These are phyloP conservation scores for Trinorchestia longiramus DNA, from an alignment of 1,140 invertebrate genomes.

Conservation along the genomic window DNA sequence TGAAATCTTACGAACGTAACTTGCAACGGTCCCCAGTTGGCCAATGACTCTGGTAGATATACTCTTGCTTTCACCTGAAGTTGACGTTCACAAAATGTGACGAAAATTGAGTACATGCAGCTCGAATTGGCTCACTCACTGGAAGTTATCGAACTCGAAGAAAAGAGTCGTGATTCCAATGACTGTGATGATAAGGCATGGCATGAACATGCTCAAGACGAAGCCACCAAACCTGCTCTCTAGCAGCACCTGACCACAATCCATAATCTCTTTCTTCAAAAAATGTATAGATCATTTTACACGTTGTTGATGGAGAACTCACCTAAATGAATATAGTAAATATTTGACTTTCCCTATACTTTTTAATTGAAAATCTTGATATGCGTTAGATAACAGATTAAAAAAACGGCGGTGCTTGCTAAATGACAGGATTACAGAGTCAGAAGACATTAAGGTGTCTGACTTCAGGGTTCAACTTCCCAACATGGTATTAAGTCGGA, in stretches of 20 bases:
- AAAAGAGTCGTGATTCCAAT: conserved; percentile 11
- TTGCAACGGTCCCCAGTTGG: too few relatives aligned
- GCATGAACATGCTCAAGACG: conserved; percentile 46
- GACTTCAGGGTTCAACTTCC: background rate
- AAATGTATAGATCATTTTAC: background rate
- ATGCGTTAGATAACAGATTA: too few relatives aligned
- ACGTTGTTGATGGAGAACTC: background rate
- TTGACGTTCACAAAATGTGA: too few relatives aligned
- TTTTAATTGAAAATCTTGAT: background rate
- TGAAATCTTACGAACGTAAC: too few relatives aligned
- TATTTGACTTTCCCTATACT: background rate
- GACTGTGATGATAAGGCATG: background rate
- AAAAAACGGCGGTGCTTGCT: background rate
- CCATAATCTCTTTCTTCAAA: background rate
- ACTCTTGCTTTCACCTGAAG: too few relatives aligned
- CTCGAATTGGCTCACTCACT: background rate
- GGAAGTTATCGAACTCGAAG: conserved; percentile 28
- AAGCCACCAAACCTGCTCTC: conserved; percentile 18
- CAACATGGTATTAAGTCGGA: background rate
- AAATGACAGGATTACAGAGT: background rate
- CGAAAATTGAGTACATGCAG: too few relatives aligned
- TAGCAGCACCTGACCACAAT: background rate
- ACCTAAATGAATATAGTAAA: too few relatives aligned
- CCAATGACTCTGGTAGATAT: too few relatives aligned
- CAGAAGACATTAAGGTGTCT: background rate